Percentiles rank a stretch among this genome's conserved stretches.
Evolutionary conservation across 2,113 vertebrate species (phyloP).

Genomic region (Urocynchramus pylzowi): DNA sequence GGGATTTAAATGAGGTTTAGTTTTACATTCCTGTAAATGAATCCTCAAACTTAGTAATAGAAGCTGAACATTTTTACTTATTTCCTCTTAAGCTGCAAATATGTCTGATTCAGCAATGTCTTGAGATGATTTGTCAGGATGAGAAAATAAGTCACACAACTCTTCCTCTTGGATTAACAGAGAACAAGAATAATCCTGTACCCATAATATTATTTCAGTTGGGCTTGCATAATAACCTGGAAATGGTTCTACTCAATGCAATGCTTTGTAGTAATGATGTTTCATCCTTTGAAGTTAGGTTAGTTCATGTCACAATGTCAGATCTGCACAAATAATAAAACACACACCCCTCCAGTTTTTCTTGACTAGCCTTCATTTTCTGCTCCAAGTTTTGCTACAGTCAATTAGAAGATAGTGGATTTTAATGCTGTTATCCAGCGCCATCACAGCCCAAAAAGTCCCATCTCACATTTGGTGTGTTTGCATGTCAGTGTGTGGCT

Average conservation of each 20-base stretch:
- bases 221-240: slow-evolving; percentile 17
- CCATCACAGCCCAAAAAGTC: background rate
- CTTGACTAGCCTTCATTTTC: background rate
- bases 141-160: slow-evolving; percentile 38
- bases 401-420: background rate
- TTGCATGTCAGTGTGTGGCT: background rate
- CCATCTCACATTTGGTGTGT: background rate
- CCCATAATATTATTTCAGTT: slow-evolving; percentile 38
- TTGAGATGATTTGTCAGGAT: slow-evolving; percentile 46
- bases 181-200: slow-evolving; percentile 12
- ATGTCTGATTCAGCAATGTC: slow-evolving; percentile 18
- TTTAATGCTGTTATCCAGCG: background rate
- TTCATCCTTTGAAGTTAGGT: slow-evolving; percentile 28
- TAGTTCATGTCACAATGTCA: background rate
- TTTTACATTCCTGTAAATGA: background rate
- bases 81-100: slow-evolving; percentile 14
- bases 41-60: background rate
- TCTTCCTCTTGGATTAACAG: slow-evolving; percentile 31
- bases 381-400: background rate
- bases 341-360: background rate
- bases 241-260: background rate
- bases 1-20: background rate
- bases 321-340: background rate
- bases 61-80: slow-evolving; percentile 1
- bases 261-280: background rate